Evolutionary conservation across 2,888 invertebrate species (phyloP), one percentile per base, ranked within the genome.

Genomic region (Brachypterus glaber): DNA sequence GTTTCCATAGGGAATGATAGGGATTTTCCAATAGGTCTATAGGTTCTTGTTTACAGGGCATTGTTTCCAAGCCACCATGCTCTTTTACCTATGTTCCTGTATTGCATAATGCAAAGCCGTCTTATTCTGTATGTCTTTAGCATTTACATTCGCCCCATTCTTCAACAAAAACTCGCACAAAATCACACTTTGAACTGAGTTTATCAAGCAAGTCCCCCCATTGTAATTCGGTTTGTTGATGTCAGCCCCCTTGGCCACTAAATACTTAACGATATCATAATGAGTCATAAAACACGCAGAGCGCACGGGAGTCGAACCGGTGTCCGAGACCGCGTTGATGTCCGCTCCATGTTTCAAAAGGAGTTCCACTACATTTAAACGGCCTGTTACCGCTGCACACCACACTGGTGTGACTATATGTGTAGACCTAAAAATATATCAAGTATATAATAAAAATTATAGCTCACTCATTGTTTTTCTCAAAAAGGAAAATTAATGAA

Each of bases 21-120:
- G n/a, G n/a, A n/a, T n/a, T n/a, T n/a, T n/a, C n/a, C n/a, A n/a
- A n/a, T n/a, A n/a, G n/a, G n/a, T n/a, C n/a, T n/a, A n/a, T n/a
- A n/a, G n/a, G n/a, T n/a, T n/a, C n/a, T n/a, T n/a, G n/a, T n/a
- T n/a, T n/a, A n/a, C n/a, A n/a, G n/a, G n/a, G n/a, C n/a, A 29
- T 29, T 29, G 7, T 13, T 29, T 29, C 13, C 14, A 33, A 41
- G 36, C n/a, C n/a, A n/a, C n/a, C n/a, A n/a, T n/a, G n/a, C n/a
- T n/a, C n/a, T n/a, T n/a, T n/a, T 48, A 70, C 70, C 77, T 77
- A 58, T 82, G 82, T 64, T 85, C 82, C 55, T 82, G 82, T 52
- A 91, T 85, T n/a, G 92, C 89, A 70, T 93, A 92, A 70, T 92
- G 92, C 54, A 92, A 72, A 38, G 91, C 91, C 44, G 91, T 86